Conservation (phyloP, 2,888 invertebrate species). For the Chorisops tibialis region DNA sequence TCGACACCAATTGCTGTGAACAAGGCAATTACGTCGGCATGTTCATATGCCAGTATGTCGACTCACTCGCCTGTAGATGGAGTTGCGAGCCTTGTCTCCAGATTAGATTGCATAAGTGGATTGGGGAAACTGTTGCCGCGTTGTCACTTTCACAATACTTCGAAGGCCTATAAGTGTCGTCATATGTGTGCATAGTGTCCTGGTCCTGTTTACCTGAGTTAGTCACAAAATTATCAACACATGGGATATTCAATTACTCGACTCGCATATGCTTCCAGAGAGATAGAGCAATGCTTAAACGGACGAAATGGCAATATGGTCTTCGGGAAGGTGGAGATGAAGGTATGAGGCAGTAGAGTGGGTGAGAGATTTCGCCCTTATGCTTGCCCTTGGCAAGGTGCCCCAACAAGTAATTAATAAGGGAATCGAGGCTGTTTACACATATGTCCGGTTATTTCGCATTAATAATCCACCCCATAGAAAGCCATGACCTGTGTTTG, state of each 20-base stretch:
- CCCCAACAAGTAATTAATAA: conserved; percentile 42
- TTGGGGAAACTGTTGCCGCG: conserved; percentile 19
- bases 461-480: conserved; percentile 39
- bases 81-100: conserved; percentile 13
- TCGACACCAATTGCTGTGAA: conserved; percentile 28
- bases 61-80: not conserved
- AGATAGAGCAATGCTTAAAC: conserved; percentile 29
- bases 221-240: conserved; percentile 39
- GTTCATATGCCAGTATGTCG: not conserved
- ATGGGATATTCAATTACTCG: conserved; percentile 27
- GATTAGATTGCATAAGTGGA: conserved; percentile 11
- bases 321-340: no score
- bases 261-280: conserved; percentile 24
- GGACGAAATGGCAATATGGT: conserved; percentile 18
- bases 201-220: conserved; percentile 36
- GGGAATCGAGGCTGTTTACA: conserved; percentile 40
- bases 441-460: conserved; percentile 41
- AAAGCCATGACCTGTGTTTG: conserved; percentile 26
- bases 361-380: conserved; percentile 24
- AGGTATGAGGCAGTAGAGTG: not conserved
- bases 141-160: conserved; percentile 14
- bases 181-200: conserved; percentile 22
- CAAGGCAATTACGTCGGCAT: conserved; percentile 24
- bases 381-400: conserved; percentile 38
- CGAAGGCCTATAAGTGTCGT: conserved; percentile 16